Base-by-base conservation (phyloP, 1,140 invertebrate species). In the Condylostylus longicornis region DNA sequence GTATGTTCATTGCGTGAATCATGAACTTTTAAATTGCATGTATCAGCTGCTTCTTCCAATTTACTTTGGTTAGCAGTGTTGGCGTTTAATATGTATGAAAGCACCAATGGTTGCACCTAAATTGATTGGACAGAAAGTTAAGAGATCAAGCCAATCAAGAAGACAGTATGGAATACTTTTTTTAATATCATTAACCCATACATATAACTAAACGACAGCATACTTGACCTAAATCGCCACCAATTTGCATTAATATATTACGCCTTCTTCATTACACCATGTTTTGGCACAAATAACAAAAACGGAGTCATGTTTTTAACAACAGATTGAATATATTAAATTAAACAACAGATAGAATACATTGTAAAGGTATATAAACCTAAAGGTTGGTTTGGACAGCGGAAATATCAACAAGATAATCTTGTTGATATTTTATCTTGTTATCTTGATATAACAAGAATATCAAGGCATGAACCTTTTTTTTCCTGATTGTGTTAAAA, bases 51-150 rank as follows among this genome's bases (percentile, higher is more conserved):
- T 58, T 88, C 84, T 57, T 97, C 90, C 51, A 97, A 75, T 63
- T 86, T 86, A 14, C 76, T 75, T 55, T 77, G 80, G 69, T 95
- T 58, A 38, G 87, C 79, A 31, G 86, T 94, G 94, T 39, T 93
- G 93, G 46, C 98, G 71, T 64, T 88, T 87, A 63, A 98, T 95
- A 73, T 98, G 94, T 47, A 98, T 94, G 22, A 88, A 94, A 13
- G 94, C 93, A 49, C 95, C 82, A 38, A 98, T 84, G 29, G 93
- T 95, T 39, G 94, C 98, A 21, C 94, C 93, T 65, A 98, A 65
- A 67, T 98, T 97, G 58, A 89, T 91, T 32, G 93, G 93, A 72
- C 94, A 98, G 81, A 97, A 97, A 43, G 91, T 98, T 42, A 98
- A 70, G 76, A 89, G 97, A 35, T 94, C 94, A 37, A 96, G 77